These are phyloP conservation scores for Drosophila ogumai DNA, from an alignment of 1,140 invertebrate species.

Conservation along the genomic window DNA sequence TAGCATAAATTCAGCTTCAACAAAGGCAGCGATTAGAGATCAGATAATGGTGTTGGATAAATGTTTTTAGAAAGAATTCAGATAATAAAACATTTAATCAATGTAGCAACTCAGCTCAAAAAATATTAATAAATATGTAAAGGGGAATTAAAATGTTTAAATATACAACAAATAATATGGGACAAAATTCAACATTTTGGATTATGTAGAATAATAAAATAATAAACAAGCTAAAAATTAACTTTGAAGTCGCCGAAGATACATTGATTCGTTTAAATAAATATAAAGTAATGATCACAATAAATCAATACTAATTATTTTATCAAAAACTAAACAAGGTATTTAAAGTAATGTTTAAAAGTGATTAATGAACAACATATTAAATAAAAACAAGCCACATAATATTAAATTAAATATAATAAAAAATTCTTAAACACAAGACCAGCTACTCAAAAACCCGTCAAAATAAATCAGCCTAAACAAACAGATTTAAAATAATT, in stretches of 20 bases:
- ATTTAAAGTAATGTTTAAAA: not conserved
- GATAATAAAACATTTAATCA: slow-evolving; percentile 1
- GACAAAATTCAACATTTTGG: too few relatives aligned
- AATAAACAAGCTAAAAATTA: not conserved
- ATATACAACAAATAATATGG: not conserved
- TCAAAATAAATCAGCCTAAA: slow-evolving; percentile 13
- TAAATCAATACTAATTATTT: not conserved
- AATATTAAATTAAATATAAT: not conserved
- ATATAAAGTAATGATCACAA: not conserved
- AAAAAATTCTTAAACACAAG: not conserved
- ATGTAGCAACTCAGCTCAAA: not conserved
- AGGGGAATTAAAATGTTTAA: not conserved
- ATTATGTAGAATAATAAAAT: not conserved
- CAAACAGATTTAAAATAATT: slow-evolving; percentile 20
- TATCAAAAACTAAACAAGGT: not conserved
- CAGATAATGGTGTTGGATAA: slow-evolving; percentile 10
- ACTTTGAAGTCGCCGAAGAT: not conserved
- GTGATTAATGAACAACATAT: not conserved
- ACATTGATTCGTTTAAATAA: not conserved
- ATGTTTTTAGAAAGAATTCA: not conserved
- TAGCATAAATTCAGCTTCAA: slow-evolving; percentile 21
- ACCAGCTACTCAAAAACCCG: not conserved
- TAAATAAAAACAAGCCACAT: not conserved
- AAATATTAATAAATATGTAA: slow-evolving; percentile 2
- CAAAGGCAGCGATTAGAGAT: slow-evolving; percentile 1